A percentile compares a stretch with the other conserved stretches of the same genome.
Evolutionary conservation across 2,797 vertebrate species (phyloP).

Genomic region (Galago senegalensis): DNA sequence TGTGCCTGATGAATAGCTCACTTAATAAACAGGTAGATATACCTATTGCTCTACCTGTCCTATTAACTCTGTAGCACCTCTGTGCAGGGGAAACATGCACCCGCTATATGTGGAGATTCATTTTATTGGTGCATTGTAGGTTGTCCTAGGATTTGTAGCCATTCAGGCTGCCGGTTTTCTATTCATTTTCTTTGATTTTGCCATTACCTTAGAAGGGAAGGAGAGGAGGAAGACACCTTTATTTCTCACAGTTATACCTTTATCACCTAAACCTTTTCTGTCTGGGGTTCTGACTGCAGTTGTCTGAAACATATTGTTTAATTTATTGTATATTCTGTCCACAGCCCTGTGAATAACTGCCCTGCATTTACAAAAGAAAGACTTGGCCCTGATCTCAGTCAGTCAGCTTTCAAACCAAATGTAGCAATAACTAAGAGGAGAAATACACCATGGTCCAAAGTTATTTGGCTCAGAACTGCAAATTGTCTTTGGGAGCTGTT

Average conservation of each 20-base stretch:
- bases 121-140: not conserved
- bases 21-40: not conserved
- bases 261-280: not conserved
- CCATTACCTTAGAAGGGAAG: not conserved
- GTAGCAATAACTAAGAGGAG: not conserved
- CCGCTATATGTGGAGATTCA: not conserved
- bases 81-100: not conserved
- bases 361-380: not conserved
- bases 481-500: not conserved
- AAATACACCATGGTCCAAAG: not conserved
- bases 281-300: not conserved
- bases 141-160: not conserved
- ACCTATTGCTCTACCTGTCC: not conserved
- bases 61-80: not conserved
- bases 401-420: not conserved
- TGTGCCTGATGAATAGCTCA: not conserved
- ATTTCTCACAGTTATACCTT: not conserved
- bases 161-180: not conserved
- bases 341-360: not conserved
- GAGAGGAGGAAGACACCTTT: not conserved
- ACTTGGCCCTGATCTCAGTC: not conserved
- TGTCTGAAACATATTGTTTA: not conserved
- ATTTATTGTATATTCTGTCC: not conserved
- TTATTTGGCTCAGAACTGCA: not conserved
- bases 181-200: slow-evolving; percentile 3